Percentiles rank a stretch among this genome's conserved stretches.
phyloP scores from a whole-genome alignment of 2,888 invertebrate species.

The Scaptomyza flava region DNA sequence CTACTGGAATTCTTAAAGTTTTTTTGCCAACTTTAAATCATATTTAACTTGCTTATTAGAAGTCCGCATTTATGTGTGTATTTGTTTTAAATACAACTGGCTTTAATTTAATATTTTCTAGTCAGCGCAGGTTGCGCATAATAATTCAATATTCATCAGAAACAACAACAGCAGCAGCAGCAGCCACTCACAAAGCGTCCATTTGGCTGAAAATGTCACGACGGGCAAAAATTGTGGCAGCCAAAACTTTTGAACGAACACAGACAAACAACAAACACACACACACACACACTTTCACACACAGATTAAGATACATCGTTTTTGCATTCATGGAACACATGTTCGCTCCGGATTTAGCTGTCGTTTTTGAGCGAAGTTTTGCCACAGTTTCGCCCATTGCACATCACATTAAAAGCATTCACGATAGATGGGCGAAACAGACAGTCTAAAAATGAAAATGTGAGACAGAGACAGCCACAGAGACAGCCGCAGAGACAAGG shows the following conservation, averaged over 20 bases:
- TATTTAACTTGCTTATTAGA: too few species aligned
- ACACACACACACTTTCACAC: slow-evolving; percentile 11
- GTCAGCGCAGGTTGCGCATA: slow-evolving; percentile 14
- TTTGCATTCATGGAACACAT: slow-evolving; percentile 70
- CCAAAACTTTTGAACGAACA: slow-evolving; percentile 44
- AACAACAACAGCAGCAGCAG: slow-evolving; percentile 18
- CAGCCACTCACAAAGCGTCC: slow-evolving; percentile 14
- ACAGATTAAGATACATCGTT: slow-evolving; percentile 60
- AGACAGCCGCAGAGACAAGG: neutral
- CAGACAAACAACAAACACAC: slow-evolving; percentile 22
- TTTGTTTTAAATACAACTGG: slow-evolving; percentile 2
- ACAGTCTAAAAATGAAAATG: slow-evolving; percentile 4
- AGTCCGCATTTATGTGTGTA: too few species aligned
- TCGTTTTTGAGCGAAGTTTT: slow-evolving; percentile 59
- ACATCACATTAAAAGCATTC: slow-evolving; percentile 67
- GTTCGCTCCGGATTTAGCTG: slow-evolving; percentile 61
- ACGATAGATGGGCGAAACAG: slow-evolving; percentile 23
- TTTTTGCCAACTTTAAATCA: too few species aligned
- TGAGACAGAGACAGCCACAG: neutral
- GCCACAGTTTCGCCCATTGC: slow-evolving; percentile 49
- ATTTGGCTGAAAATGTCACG: slow-evolving; percentile 32
- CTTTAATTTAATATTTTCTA: slow-evolving; percentile 18
- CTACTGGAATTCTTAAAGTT: too few species aligned
- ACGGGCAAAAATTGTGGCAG: slow-evolving; percentile 27
- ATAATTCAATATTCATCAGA: slow-evolving; percentile 52